Evolutionary conservation across 2,113 vertebrate genomes (phyloP), one percentile per base, ranked within the genome.

Genomic region (Thalassoma bifasciatum): DNA sequence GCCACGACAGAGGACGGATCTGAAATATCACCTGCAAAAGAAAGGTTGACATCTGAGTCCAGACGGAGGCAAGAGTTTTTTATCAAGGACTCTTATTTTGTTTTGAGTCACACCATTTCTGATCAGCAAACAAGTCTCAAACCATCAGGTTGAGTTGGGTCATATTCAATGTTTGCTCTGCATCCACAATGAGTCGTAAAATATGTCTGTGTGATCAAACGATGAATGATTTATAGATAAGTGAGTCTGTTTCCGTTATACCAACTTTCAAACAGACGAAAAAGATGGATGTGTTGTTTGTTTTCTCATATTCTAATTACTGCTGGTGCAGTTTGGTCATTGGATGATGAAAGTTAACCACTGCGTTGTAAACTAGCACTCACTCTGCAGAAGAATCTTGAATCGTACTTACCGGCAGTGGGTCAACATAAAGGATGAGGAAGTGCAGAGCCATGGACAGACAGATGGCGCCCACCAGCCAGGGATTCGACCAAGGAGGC

Each of bases 371-470:
- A 6, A 30, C 30, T 30, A 30, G 30, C 6, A 6, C 30, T 30
- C 30, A 4, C 3, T 30, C 6, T 30, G 30, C 3, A 4, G 6
- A 30, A 30, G 30, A 30, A 30, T 30, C 30, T 3, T 30, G 3
- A 3, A 3, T 4, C 6, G 30, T 37, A 53, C 93, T 93, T 72
- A 95, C 94, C 60, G 94, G 94, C 68, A 95, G 87, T 0, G 94
- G 94, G 78, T 94, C 93, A 0, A 95, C 93, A 24, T 95, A 94
- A 0, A 95, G 89, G n/a, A 95, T 95, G 51, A 95, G 92, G 79
- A 95, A 95, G 79, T 95, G 94, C 7, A 95, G 85, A 2, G 94
- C 89, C 94, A 95, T 95, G 54, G 94, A 95, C 24, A 95, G 92
- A 68, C 92, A 94, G 79, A 95, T 95, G 49, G 94, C 93, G 0